These are phyloP conservation scores for Troides oblongomaculatus DNA, from an alignment of 2,888 invertebrate species.

Conservation along the genomic window DNA sequence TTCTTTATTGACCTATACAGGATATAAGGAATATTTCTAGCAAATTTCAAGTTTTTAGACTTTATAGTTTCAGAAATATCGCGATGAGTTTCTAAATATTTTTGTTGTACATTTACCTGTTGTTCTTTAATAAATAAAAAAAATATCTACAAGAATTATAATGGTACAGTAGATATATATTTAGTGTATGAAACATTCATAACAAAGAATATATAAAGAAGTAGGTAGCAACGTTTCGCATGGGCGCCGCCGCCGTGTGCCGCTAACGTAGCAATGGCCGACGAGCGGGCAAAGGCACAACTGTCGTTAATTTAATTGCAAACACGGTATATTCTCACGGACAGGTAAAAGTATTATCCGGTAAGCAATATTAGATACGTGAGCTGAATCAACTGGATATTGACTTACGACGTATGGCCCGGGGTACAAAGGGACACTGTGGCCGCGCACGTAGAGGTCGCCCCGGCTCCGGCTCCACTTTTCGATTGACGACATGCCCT, in stretches of 20 bases:
- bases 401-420: slow-evolving; percentile 24
- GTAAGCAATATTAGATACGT: slow-evolving; percentile 31
- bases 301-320: slow-evolving; percentile 29
- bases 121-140: slow-evolving; percentile 4
- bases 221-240: slow-evolving; percentile 39
- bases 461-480: slow-evolving; percentile 3
- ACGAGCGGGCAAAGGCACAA: slow-evolving; percentile 38
- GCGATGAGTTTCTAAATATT: too few species aligned
- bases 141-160: neutral
- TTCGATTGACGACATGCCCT: slow-evolving; percentile 19
- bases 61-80: too few species aligned
- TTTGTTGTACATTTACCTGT: too few species aligned
- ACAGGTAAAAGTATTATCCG: slow-evolving; percentile 30
- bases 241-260: neutral
- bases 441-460: slow-evolving; percentile 16
- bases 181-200: too few species aligned
- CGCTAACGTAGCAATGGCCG: slow-evolving; percentile 2
- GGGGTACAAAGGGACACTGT: slow-evolving; percentile 13
- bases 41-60: too few species aligned
- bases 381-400: slow-evolving; percentile 28
- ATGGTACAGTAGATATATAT: too few species aligned
- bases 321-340: slow-evolving; percentile 20
- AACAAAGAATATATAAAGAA: slow-evolving; percentile 36
- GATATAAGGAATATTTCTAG: too few species aligned
- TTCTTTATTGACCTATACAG: too few species aligned